Conservation (phyloP, 2,797 vertebrate species). For the Chrysocyon brachyurus region DNA sequence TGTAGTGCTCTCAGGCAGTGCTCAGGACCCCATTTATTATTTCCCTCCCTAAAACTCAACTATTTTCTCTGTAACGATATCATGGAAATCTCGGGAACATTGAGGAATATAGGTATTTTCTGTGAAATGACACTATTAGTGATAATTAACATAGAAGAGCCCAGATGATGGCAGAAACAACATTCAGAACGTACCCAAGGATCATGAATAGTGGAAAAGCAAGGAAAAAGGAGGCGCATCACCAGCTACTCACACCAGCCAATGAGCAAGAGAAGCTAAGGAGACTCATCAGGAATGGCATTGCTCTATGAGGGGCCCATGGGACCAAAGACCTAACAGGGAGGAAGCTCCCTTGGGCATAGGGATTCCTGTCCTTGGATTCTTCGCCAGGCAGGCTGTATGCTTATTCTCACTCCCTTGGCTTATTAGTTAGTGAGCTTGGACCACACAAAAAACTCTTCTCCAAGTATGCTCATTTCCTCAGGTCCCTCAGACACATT, state of each 20-base stretch:
- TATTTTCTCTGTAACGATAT: background rate
- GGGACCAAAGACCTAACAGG: background rate
- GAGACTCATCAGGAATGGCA: background rate
- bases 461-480: background rate
- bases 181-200: background rate
- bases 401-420: background rate
- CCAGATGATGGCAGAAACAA: background rate
- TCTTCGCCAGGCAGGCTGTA: background rate
- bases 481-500: background rate
- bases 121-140: background rate
- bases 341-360: background rate
- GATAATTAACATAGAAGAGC: background rate
- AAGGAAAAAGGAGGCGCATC: conserved; percentile 69
- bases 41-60: background rate
- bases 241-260: background rate
- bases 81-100: background rate
- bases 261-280: conserved; percentile 20
- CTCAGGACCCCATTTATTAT: background rate
- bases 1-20: background rate
- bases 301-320: accelerated
- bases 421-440: background rate
- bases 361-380: background rate
- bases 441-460: background rate
- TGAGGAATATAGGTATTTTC: background rate
- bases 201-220: background rate